Evolutionary conservation across 2,888 invertebrate species (phyloP), one percentile per base, ranked within the genome.

Genomic region (Parnassius orleans): DNA sequence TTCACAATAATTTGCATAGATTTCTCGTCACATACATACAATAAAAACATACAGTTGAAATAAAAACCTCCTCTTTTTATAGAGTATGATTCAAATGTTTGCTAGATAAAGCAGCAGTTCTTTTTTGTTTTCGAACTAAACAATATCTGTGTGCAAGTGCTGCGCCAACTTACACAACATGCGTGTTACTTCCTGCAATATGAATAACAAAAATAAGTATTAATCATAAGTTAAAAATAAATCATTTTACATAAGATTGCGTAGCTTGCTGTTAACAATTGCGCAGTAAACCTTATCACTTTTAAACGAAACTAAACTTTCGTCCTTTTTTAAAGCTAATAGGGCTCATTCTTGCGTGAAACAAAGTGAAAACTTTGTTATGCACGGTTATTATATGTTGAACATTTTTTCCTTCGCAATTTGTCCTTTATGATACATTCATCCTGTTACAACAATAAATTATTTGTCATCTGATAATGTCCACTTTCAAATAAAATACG

Each of bases 361-460:
- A 3, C 24, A 19, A 33, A 19, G n/a, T 10, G 44, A 56, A 41
- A 57, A 55, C 19, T 59, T 41, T 54, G 41, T 54, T 53, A 53
- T 50, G 56, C 52, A 42, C 19, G 42, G 53, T 62, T 44, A 56
- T 60, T 51, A 59, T 51, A 33, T 52, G 50, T 50, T 42, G 19
- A 15, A 48, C 53, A 55, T 14, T 58, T 58, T 56, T 54, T 55
- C 55, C 51, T 59, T 51, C 33, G 51, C 55, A 59, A 59, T 52
- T 55, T 55, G 63, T 59, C 63, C 63, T 63, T 63, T 52, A 54
- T 55, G 43, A 58, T 59, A 47, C 48, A 63, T 63, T 59, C 47
- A 63, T 63, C 56, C 56, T 55, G 59, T 43, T 42, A 55, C 59
- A 56, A 55, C 56, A 55, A 60, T 55, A 55, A 63, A 54, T 63